phyloP scores from a whole-genome alignment of 2,113 vertebrate genomes.

The Cyanoderma ruficeps region DNA sequence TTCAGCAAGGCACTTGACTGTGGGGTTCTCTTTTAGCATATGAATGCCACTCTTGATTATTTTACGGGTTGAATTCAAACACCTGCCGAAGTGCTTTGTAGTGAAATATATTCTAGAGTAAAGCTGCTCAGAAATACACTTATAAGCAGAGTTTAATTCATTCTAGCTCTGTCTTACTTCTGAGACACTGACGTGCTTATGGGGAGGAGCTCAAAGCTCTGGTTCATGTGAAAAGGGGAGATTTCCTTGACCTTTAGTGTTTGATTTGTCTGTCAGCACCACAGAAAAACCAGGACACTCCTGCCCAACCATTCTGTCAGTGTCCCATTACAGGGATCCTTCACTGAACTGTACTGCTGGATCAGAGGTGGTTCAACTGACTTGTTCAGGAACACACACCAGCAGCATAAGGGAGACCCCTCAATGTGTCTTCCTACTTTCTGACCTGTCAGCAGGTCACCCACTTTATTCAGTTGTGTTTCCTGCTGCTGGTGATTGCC shows the following conservation, averaged over 20 bases:
- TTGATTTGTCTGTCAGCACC: not conserved
- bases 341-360: not conserved
- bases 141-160: not conserved
- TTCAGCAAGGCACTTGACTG: not conserved
- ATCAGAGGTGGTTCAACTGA: not conserved
- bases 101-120: not conserved
- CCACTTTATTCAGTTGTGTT: not conserved
- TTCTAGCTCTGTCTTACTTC: not conserved
- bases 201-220: not conserved
- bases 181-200: not conserved
- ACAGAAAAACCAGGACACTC: rapidly evolving
- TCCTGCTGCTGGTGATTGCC: not conserved
- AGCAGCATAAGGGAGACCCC: not conserved
- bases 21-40: not conserved
- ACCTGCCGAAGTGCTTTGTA: not conserved
- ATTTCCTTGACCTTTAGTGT: rapidly evolving
- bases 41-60: not conserved
- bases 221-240: not conserved
- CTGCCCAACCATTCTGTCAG: not conserved
- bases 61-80: not conserved
- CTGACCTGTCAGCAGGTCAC: not conserved
- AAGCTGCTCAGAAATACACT: not conserved
- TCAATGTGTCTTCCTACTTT: not conserved
- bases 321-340: not conserved
- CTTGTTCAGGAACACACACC: not conserved